Evolutionary conservation across 1,140 invertebrate genomes (phyloP).

Genomic region (Papilio helenus): DNA sequence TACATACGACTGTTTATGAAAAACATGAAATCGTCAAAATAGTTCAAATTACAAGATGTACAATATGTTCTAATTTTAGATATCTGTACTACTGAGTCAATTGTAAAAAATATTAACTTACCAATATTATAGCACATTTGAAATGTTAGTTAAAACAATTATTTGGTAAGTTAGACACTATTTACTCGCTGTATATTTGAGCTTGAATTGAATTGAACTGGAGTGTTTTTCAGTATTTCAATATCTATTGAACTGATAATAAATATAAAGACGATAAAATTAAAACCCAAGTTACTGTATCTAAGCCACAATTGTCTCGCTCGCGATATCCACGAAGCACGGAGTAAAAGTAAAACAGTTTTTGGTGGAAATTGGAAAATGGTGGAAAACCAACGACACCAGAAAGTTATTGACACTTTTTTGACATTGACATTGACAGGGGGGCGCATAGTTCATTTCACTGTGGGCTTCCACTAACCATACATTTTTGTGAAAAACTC

Average conservation of each 20-base stretch:
- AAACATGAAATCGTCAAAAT: conserved; percentile 18
- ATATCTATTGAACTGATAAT: not conserved
- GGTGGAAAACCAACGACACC: not conserved
- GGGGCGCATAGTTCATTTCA: not conserved
- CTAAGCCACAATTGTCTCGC: not conserved
- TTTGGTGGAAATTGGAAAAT: not conserved
- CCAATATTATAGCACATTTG: conserved; percentile 17
- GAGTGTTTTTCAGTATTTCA: not conserved
- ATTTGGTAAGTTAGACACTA: not conserved
- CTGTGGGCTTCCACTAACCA: too few species aligned
- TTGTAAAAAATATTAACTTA: conserved; percentile 17
- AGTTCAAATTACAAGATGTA: not conserved
- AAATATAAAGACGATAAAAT: not conserved
- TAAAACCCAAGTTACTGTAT: not conserved
- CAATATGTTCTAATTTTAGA: conserved; percentile 43
- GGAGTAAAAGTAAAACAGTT: not conserved
- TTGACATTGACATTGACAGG: not conserved
- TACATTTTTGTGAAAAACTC: too few species aligned
- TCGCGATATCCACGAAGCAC: not conserved
- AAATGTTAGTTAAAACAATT: conserved; percentile 11
- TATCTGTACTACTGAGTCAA: not conserved
- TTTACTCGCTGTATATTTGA: not conserved
- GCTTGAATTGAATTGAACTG: not conserved
- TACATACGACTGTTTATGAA: not conserved
- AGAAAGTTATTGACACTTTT: too few species aligned